Conservation (phyloP, 2,113 vertebrate genomes). For the Sebastes fasciatus region DNA sequence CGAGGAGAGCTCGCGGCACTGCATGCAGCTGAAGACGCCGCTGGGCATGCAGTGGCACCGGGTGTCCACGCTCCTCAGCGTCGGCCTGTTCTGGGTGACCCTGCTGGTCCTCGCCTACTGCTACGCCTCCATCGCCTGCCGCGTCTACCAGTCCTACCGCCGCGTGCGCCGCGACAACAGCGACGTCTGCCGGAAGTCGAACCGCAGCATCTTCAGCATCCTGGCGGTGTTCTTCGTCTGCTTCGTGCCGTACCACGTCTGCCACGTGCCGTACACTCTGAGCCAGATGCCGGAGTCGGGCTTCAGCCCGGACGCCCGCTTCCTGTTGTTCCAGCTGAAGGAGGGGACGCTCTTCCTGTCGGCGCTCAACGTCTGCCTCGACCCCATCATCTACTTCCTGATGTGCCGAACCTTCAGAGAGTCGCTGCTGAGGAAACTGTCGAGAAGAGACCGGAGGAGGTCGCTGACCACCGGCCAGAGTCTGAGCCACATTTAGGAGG, state of each 20-base stretch:
- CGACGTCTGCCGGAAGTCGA: slow-evolving; percentile 83
- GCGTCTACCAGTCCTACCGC: slow-evolving; percentile 87
- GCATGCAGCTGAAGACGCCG: slow-evolving; percentile 86
- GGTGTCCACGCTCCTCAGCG: slow-evolving; percentile 78
- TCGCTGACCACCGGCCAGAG: slow-evolving; percentile 65
- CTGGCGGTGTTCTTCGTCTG: slow-evolving; percentile 91
- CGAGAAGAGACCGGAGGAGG: neutral
- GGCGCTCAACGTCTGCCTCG: slow-evolving; percentile 83
- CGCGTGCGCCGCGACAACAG: slow-evolving; percentile 80
- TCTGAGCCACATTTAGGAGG: slow-evolving; percentile 67
- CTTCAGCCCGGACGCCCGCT: slow-evolving; percentile 63
- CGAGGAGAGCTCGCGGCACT: slow-evolving; percentile 43
- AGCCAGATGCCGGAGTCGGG: slow-evolving; percentile 77
- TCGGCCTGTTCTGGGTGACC: slow-evolving; percentile 89
- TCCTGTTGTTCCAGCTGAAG: slow-evolving; percentile 86
- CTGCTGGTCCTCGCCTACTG: slow-evolving; percentile 86
- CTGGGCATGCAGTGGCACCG: slow-evolving; percentile 89
- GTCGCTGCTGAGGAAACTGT: slow-evolving; percentile 74
- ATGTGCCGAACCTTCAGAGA: slow-evolving; percentile 83
- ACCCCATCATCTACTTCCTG: slow-evolving; percentile 84
- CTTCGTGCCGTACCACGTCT: slow-evolving; percentile 94
- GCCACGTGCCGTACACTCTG: slow-evolving; percentile 89
- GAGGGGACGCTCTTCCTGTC: slow-evolving; percentile 89
- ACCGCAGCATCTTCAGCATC: slow-evolving; percentile 92
- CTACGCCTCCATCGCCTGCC: slow-evolving; percentile 90